Conservation (phyloP, 2,888 invertebrate species). For the Metellina segmentata region DNA sequence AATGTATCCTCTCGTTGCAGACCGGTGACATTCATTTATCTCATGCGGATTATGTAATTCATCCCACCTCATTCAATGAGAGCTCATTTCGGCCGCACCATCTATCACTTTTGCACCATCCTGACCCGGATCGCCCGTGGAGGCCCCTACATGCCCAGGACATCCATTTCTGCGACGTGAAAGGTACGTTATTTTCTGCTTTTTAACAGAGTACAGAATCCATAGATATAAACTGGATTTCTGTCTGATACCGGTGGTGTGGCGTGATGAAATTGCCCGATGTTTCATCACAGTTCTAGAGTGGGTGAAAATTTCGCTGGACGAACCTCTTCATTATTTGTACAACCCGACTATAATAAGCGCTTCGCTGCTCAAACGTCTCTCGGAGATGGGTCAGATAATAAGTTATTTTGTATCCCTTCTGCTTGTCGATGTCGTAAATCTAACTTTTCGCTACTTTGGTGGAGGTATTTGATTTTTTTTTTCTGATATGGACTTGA, state of each 20-base stretch:
- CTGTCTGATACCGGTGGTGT: not conserved
- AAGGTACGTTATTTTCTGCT: constrained; percentile 32
- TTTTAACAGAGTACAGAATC: not conserved
- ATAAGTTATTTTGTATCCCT: not conserved
- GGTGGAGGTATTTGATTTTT: too few species aligned
- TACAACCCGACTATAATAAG: constrained; percentile 10
- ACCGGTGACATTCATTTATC: constrained; percentile 69
- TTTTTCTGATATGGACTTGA: too few species aligned
- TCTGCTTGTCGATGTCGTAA: too few species aligned
- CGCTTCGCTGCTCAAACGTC: not conserved
- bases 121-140: constrained; percentile 39
- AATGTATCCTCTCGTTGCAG: constrained; percentile 53
- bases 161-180: constrained; percentile 53
- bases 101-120: constrained; percentile 43
- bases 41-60: constrained; percentile 58
- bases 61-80: constrained; percentile 31
- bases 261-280: not conserved
- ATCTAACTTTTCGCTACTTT: too few species aligned
- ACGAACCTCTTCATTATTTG: not conserved
- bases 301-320: constrained; percentile 1
- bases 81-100: constrained; percentile 42
- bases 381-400: not conserved
- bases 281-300: not conserved
- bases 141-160: constrained; percentile 45
- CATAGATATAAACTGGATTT: constrained; percentile 22